Evolutionary conservation across 2,888 invertebrate species (phyloP).

Genomic region (Ommatoiulus sabulosus): DNA sequence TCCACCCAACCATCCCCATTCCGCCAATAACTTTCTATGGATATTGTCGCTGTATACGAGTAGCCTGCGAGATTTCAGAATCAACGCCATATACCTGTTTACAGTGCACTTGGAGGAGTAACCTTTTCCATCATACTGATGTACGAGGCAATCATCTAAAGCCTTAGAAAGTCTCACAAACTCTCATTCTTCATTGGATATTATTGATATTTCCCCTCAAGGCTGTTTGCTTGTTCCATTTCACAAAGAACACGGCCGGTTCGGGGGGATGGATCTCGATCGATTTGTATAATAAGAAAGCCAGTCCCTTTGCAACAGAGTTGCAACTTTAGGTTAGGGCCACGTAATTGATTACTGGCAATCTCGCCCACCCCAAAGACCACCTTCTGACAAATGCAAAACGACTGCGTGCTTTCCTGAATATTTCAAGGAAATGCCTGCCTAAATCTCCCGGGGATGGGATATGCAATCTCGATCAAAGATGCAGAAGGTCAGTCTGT

Average conservation of each 20-base stretch:
- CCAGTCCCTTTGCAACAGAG: background rate
- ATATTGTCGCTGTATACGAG: background rate
- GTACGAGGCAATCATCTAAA: conserved; percentile 43
- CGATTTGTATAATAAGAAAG: conserved; percentile 40
- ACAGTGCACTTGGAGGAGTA: conserved; percentile 23
- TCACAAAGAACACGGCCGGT: conserved; percentile 30
- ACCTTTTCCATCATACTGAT: conserved; percentile 43
- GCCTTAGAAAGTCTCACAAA: conserved; percentile 33
- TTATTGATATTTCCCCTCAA: conserved; percentile 39
- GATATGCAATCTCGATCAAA: background rate
- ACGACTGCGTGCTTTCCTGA: background rate
- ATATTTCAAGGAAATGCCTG: background rate
- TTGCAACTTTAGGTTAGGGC: background rate
- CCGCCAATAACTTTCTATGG: conserved; percentile 31
- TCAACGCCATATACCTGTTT: conserved; percentile 21
- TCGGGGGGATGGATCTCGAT: conserved; percentile 23
- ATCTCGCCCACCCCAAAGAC: background rate
- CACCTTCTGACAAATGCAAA: conserved; percentile 13
- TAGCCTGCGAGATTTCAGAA: background rate
- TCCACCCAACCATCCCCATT: background rate
- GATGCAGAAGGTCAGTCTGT: background rate
- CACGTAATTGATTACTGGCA: conserved; percentile 32
- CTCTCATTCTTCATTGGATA: conserved; percentile 39
- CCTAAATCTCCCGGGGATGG: background rate
- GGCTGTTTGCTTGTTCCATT: conserved; percentile 40